These are phyloP conservation scores for Merluccius polli DNA, from an alignment of 2,797 vertebrate species.

Conservation along the genomic window DNA sequence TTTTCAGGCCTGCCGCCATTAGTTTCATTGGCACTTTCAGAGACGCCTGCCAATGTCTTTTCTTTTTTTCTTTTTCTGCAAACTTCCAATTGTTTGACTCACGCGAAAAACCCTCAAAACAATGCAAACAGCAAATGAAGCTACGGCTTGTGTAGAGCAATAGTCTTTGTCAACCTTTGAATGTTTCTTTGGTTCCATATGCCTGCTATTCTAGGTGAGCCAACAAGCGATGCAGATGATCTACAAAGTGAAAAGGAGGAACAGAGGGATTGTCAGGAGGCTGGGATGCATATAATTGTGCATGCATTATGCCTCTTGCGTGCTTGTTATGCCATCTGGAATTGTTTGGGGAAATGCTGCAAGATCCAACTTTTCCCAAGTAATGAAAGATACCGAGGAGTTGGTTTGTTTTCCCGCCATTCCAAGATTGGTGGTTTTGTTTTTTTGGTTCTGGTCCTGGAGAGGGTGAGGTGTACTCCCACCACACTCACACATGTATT, in stretches of 20 bases:
- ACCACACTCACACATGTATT: background rate
- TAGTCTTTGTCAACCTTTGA: conserved; percentile 45
- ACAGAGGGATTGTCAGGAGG: conserved; percentile 53
- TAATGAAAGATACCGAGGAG: conserved; percentile 42
- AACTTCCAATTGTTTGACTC: conserved; percentile 46
- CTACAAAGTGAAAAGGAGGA: conserved; percentile 51
- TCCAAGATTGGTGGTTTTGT: background rate
- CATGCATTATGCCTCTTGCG: conserved; percentile 50
- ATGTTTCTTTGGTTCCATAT: conserved; percentile 34
- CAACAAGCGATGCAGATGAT: conserved; percentile 52
- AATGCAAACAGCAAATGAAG: conserved; percentile 35
- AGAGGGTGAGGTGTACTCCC: background rate
- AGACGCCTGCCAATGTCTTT: conserved; percentile 33
- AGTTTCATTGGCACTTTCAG: conserved; percentile 24
- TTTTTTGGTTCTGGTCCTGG: background rate
- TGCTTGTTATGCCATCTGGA: conserved; percentile 63
- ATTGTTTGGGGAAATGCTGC: conserved; percentile 53
- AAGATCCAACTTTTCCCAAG: conserved; percentile 37
- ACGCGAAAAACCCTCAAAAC: conserved; percentile 37
- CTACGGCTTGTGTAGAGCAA: conserved; percentile 22
- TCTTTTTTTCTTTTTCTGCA: conserved; percentile 28
- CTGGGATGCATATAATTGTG: conserved; percentile 52
- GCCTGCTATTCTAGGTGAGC: conserved; percentile 50
- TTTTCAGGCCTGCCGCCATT: conserved; percentile 39
- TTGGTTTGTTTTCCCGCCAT: background rate